Evolutionary conservation across 2,888 invertebrate species (phyloP).

Genomic region (Aphidius colemani): DNA sequence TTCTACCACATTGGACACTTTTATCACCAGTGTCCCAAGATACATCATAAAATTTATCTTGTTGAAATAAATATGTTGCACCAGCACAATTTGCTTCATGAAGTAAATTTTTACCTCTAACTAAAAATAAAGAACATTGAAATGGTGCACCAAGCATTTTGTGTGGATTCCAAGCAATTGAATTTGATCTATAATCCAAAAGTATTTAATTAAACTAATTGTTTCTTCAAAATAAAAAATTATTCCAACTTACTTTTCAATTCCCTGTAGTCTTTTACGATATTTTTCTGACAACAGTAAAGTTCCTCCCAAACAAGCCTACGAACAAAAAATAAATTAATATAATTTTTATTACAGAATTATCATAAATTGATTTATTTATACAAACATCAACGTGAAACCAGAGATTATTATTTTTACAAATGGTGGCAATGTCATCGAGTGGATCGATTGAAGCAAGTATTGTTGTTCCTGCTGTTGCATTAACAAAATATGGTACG

Average conservation of each 20-base stretch:
- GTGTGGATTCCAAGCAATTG: constrained; percentile 85
- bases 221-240: constrained; percentile 4
- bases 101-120: constrained; percentile 66
- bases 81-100: constrained; percentile 73
- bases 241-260: constrained; percentile 64
- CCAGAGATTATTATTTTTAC: constrained; percentile 73
- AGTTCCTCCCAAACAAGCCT: constrained; percentile 82
- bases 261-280: constrained; percentile 67
- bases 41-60: constrained; percentile 83
- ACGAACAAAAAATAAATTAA: constrained; percentile 42
- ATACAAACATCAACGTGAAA: constrained; percentile 79
- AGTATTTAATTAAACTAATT: background rate
- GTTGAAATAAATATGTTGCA: constrained; percentile 80
- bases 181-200: constrained; percentile 67
- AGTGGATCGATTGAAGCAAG: constrained; percentile 83
- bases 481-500: constrained; percentile 73
- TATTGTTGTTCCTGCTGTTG: constrained; percentile 82
- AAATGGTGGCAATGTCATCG: constrained; percentile 70
- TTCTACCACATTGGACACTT: constrained; percentile 89
- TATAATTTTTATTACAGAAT: background rate
- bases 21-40: constrained; percentile 83
- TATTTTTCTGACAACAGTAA: constrained; percentile 72
- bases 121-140: constrained; percentile 76
- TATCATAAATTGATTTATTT: background rate
- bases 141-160: constrained; percentile 82